These are phyloP conservation scores for Eilema griseolum DNA, from an alignment of 2,888 invertebrate genomes.

Conservation along the genomic window DNA sequence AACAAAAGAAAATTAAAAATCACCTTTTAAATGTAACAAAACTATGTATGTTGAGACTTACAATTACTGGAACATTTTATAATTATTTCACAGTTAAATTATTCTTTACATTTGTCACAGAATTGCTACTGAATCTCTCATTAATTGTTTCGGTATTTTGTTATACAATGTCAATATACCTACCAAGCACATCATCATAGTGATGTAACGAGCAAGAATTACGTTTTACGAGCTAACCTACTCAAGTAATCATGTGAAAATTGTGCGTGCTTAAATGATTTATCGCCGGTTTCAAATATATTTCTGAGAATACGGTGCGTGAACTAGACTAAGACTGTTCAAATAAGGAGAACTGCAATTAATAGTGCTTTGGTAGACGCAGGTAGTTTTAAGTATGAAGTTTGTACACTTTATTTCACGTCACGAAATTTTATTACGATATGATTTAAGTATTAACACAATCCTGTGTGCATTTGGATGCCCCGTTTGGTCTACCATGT, in stretches of 20 bases:
- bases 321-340: conserved; percentile 16
- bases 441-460: background rate
- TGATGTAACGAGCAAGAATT: conserved; percentile 26
- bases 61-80: no score
- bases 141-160: conserved; percentile 21
- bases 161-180: conserved; percentile 23
- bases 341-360: background rate
- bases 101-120: background rate
- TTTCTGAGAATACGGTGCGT: conserved; percentile 10
- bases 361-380: background rate
- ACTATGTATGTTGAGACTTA: no score
- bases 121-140: background rate
- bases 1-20: no score
- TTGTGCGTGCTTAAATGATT: conserved; percentile 17
- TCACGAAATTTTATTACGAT: background rate
- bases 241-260: conserved; percentile 18
- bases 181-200: conserved; percentile 12
- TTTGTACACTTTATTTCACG: background rate
- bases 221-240: conserved; percentile 18
- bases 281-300: conserved; percentile 15
- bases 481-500: background rate
- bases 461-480: background rate
- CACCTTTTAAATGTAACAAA: no score
- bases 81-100: no score
- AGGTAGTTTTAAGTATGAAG: background rate